Evolutionary conservation across 1,140 invertebrate species (phyloP).

Genomic region (Drosophila mayri): DNA sequence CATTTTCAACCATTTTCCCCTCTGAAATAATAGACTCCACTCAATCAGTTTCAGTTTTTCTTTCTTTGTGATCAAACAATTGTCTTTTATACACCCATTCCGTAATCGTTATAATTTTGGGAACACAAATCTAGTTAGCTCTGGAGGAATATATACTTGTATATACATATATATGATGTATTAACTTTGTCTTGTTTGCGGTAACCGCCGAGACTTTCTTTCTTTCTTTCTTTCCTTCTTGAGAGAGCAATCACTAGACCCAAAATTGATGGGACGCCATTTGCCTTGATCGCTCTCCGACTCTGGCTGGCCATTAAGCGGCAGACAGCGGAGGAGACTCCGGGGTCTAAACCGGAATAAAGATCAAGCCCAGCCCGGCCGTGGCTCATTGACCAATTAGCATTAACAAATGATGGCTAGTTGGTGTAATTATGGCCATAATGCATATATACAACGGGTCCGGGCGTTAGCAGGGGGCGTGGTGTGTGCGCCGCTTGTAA

Average conservation of each 20-base stretch:
- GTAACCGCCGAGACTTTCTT: slow-evolving; percentile 1
- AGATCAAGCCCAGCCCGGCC: slow-evolving; percentile 1
- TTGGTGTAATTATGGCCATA: slow-evolving; percentile 82
- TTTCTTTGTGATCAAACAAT: slow-evolving; percentile 3
- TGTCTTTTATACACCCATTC: neutral
- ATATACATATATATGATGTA: slow-evolving; percentile 1
- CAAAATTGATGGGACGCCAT: slow-evolving; percentile 46
- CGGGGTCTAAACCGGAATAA: slow-evolving; percentile 8
- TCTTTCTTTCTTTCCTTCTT: slow-evolving; percentile 17
- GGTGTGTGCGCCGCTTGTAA: slow-evolving; percentile 54
- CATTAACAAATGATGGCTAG: slow-evolving; percentile 83
- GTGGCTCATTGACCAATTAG: slow-evolving; percentile 80
- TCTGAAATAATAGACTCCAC: neutral
- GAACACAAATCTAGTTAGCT: slow-evolving; percentile 3
- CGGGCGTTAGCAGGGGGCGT: slow-evolving; percentile 61
- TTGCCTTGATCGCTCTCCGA: slow-evolving; percentile 31
- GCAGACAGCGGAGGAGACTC: neutral
- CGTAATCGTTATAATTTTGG: slow-evolving; percentile 17
- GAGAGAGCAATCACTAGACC: slow-evolving; percentile 39
- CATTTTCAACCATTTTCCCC: neutral
- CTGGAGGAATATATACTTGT: neutral
- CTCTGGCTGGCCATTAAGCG: slow-evolving; percentile 33
- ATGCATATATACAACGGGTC: slow-evolving; percentile 65
- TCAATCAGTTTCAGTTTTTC: neutral
- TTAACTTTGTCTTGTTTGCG: slow-evolving; percentile 33